phyloP scores from a whole-genome alignment of 2,888 invertebrate species.

The Drosophila lacicola region DNA sequence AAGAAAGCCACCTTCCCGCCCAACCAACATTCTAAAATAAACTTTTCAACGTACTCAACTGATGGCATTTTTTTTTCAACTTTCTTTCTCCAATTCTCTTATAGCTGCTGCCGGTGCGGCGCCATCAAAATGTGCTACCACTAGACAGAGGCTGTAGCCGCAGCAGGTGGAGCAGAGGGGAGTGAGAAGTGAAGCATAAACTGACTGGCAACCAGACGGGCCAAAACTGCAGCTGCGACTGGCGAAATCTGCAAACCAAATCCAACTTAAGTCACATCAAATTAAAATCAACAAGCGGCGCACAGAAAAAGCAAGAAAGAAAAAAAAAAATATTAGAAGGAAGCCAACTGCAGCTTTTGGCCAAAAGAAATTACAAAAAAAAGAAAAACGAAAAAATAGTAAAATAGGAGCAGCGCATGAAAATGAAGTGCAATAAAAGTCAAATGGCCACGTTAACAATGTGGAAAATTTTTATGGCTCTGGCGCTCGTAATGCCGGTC shows the following conservation, averaged over 20 bases:
- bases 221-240: constrained; percentile 54
- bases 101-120: constrained; percentile 45
- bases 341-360: constrained; percentile 46
- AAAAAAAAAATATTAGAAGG: constrained; percentile 10
- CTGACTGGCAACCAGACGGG: constrained; percentile 35
- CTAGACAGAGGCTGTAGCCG: constrained; percentile 35
- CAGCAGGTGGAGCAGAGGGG: constrained; percentile 24
- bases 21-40: constrained; percentile 12
- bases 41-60: constrained; percentile 66
- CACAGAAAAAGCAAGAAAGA: constrained; percentile 23
- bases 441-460: constrained; percentile 84
- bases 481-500: constrained; percentile 70
- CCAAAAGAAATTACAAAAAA: constrained; percentile 40
- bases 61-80: constrained; percentile 30
- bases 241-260: constrained; percentile 74
- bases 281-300: constrained; percentile 79
- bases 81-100: constrained; percentile 29
- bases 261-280: constrained; percentile 81
- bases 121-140: constrained; percentile 62
- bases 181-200: constrained; percentile 37
- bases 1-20: constrained; percentile 15
- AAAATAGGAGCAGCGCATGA: constrained; percentile 37
- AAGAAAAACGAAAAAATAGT: constrained; percentile 5
- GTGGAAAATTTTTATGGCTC: constrained; percentile 84
- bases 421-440: constrained; percentile 85